phyloP scores from a whole-genome alignment of 92 coral and sea anemone genomes.

The Umimayanthus chanpuru region DNA sequence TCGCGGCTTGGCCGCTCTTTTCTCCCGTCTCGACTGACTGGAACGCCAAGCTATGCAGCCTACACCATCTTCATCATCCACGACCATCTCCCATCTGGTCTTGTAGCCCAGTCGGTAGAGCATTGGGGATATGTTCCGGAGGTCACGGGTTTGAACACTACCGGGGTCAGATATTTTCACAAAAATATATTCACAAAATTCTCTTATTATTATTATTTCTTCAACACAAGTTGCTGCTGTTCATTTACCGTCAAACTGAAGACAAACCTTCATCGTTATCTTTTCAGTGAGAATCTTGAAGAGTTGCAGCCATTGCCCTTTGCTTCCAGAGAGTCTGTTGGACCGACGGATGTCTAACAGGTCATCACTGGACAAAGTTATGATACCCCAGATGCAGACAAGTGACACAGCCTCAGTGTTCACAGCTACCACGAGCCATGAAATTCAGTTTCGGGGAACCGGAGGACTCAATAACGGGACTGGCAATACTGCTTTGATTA shows the following conservation, averaged over 20 bases:
- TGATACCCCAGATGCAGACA: background rate
- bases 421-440: background rate
- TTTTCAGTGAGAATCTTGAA: background rate
- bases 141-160: no score
- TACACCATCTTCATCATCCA: no score
- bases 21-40: no score
- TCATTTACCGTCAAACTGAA: background rate
- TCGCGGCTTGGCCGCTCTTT: no score
- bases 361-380: background rate
- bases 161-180: no score
- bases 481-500: background rate
- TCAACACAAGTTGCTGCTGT: background rate
- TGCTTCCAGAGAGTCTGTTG: background rate
- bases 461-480: background rate
- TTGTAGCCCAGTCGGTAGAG: no score
- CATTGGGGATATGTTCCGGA: no score
- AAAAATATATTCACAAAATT: no score
- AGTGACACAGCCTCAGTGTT: background rate
- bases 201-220: no score
- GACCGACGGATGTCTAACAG: background rate
- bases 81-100: no score
- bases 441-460: no score
- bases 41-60: no score
- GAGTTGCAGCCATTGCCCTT: background rate
- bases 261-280: background rate